phyloP scores from a whole-genome alignment of 2,888 invertebrate species.

The Parnassius mnemosyne region DNA sequence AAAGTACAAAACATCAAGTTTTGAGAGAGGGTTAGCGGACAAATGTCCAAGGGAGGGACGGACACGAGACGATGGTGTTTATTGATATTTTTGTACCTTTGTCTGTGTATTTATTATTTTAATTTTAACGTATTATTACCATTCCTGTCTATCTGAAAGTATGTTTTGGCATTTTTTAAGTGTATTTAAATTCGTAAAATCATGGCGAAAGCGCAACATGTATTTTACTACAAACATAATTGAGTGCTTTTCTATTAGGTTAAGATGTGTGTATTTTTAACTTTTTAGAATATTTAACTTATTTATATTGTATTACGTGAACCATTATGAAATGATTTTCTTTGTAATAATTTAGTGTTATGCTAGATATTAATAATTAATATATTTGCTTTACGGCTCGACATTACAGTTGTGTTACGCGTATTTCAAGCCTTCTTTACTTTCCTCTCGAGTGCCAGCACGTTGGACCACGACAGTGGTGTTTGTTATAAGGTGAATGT shows the following conservation, averaged over 20 bases:
- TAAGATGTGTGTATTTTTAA: slow-evolving; percentile 80
- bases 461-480: slow-evolving; percentile 46
- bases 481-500: slow-evolving; percentile 49
- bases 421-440: slow-evolving; percentile 70
- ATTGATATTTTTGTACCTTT: slow-evolving; percentile 75
- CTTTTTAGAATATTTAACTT: slow-evolving; percentile 80
- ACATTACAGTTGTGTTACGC: slow-evolving; percentile 69
- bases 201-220: slow-evolving; percentile 42
- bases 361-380: slow-evolving; percentile 76
- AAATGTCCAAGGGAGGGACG: slow-evolving; percentile 33
- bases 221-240: slow-evolving; percentile 57
- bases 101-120: slow-evolving; percentile 70
- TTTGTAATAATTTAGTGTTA: slow-evolving; percentile 79
- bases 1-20: slow-evolving; percentile 68
- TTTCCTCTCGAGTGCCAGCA: slow-evolving; percentile 71
- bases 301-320: slow-evolving; percentile 79
- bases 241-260: slow-evolving; percentile 79
- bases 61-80: slow-evolving; percentile 49
- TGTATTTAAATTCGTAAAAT: slow-evolving; percentile 35
- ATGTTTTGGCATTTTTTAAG: slow-evolving; percentile 57
- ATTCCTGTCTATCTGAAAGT: slow-evolving; percentile 64
- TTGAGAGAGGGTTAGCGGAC: slow-evolving; percentile 19
- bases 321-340: slow-evolving; percentile 75
- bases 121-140: slow-evolving; percentile 60
- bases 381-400: slow-evolving; percentile 76